A percentile compares a stretch with the other conserved stretches of the same genome.
Evolutionary conservation across 2,888 invertebrate species (phyloP).

Genomic region (Aspidiotus rigidus): DNA sequence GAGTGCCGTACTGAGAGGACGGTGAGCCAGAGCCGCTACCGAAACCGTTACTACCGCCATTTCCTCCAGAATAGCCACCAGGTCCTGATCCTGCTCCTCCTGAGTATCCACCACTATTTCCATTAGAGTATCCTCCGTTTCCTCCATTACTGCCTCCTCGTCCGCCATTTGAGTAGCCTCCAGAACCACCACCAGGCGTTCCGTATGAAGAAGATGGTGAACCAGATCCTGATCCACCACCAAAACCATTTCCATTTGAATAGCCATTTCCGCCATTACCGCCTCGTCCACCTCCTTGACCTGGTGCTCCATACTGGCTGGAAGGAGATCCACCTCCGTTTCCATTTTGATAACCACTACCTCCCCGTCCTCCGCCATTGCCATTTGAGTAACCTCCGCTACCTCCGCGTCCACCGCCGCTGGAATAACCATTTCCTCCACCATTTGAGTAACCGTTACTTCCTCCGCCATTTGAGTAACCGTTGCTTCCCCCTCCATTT

Average conservation of each 20-base stretch:
- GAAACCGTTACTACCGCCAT: constrained; percentile 6
- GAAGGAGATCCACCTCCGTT: constrained; percentile 8
- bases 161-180: constrained; percentile 1
- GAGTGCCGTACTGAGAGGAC: constrained; percentile 25
- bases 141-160: not conserved
- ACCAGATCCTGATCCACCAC: too few relatives aligned
- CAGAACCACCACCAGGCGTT: not conserved
- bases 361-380: constrained; percentile 5
- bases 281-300: not conserved
- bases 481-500: not conserved
- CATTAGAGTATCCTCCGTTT: not conserved
- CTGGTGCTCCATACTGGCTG: constrained; percentile 3
- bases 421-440: constrained; percentile 4
- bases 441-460: not conserved
- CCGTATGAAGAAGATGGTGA: too few relatives aligned
- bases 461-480: constrained; percentile 22
- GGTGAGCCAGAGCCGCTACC: not conserved
- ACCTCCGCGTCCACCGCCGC: not conserved
- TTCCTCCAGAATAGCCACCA: constrained; percentile 2
- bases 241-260: too few relatives aligned
- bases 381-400: not conserved
- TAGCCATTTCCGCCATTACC: not conserved
- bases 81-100: constrained; percentile 11
- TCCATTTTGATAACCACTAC: not conserved
- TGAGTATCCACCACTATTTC: not conserved